Evolutionary conservation across 2,888 invertebrate species (phyloP).

Genomic region (Ormyrus thymus): DNA sequence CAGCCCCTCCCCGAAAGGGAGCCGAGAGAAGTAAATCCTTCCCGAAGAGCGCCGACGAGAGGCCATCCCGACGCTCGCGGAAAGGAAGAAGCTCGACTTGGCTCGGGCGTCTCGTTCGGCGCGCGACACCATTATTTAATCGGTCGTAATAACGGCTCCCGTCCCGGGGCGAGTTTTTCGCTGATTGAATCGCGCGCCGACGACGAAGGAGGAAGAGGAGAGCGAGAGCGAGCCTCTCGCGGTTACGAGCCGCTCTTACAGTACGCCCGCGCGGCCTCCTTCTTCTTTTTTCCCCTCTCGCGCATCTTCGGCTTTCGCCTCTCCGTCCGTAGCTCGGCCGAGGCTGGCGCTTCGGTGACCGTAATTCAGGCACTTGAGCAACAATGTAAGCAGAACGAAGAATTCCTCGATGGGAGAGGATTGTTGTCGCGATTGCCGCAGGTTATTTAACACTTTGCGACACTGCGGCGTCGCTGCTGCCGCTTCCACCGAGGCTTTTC

Average conservation of each 20-base stretch:
- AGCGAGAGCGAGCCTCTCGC: background rate
- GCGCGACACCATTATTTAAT: conserved; percentile 20
- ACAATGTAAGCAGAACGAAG: conserved; percentile 27
- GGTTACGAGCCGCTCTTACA: conserved; percentile 17
- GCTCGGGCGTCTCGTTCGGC: background rate
- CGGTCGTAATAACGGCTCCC: background rate
- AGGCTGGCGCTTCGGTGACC: conserved; percentile 25
- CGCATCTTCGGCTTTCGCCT: background rate
- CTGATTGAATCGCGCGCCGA: conserved; percentile 29
- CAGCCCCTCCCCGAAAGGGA: too few relatives aligned
- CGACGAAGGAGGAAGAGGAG: conserved; percentile 29
- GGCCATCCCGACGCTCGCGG: too few relatives aligned
- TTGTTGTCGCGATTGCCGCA: conserved; percentile 6
- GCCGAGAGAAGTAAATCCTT: too few relatives aligned
- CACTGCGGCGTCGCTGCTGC: too few relatives aligned
- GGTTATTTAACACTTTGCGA: conserved; percentile 23
- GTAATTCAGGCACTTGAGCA: conserved; percentile 39
- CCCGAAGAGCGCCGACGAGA: too few relatives aligned
- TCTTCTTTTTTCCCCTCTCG: conserved; percentile 4
- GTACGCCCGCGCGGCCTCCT: conserved; percentile 6
- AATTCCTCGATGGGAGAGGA: background rate
- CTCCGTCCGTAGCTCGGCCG: background rate
- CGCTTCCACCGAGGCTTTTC: too few relatives aligned
- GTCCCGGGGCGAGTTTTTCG: background rate
- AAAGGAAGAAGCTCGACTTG: too few relatives aligned